Base-by-base conservation (phyloP, 2,113 vertebrate genomes). In the Lutjanus erythropterus region DNA sequence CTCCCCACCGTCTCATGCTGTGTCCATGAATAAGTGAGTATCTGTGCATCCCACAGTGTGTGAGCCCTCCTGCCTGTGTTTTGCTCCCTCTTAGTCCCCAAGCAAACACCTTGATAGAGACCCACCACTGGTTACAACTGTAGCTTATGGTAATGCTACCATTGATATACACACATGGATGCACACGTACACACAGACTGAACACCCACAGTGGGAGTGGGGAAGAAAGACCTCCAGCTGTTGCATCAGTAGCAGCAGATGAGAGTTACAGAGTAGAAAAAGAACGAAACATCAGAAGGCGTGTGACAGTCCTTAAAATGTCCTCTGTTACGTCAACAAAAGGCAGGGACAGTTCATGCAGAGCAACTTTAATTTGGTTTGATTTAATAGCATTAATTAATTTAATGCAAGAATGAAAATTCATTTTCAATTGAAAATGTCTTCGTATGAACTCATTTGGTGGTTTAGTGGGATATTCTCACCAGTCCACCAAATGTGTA, bases 71-170 rank as follows among this genome's bases (percentile, higher is more conserved):
- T 66, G 41, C 84, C 59, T 2, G 19, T 12, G 67, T 66, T 75
- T 25, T 70, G 49, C 50, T 82, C 65, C 65, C 72, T 80, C 68
- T 71, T 69, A 77, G 74, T 78, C 70, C 69, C 78, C 61, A 29
- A 80, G 84, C 66, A 71, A 73, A 78, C 72, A 42, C 80, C 66
- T 80, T 68, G 49, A 84, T 66, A 72, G 75, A 85, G 83, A 81
- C 85, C 78, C 76, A 86, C 90, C 61, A 66, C 81, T 85, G 88
- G 53, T 84, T 73, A 82, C 79, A 88, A 75, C 83, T 85, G 86
- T 81, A 71, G 88, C 62, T 86, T 83, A 83, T 86, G 88, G 50
- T 86, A 89, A 91, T 85, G 46, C 73, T 25, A 25, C 31, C 60
- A 70, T 23, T 77, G 75, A 72, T 67, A 52, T 58, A 76, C 61